Evolutionary conservation across 1,140 invertebrate genomes (phyloP).

Genomic region (Bathynomus jamesi): DNA sequence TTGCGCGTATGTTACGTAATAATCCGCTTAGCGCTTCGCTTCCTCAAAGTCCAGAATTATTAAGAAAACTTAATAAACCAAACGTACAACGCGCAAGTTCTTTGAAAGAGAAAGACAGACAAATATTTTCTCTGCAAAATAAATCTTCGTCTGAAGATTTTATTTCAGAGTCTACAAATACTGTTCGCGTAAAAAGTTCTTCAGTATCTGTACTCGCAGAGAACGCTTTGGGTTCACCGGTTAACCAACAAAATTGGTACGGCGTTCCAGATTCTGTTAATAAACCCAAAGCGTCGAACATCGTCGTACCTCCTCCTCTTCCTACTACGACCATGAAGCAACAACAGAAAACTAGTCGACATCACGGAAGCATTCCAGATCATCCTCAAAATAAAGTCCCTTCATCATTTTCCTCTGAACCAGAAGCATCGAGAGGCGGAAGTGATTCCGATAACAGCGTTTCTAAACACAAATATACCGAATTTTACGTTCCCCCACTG

Average conservation of each 20-base stretch:
- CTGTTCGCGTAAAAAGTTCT: not conserved
- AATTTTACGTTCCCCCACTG: not conserved
- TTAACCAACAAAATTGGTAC: not conserved
- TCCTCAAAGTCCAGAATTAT: not conserved
- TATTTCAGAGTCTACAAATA: not conserved
- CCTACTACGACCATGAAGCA: constrained; percentile 30
- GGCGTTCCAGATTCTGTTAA: no score
- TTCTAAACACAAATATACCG: not conserved
- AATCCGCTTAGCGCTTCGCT: not conserved
- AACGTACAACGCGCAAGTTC: not conserved
- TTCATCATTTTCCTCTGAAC: no score
- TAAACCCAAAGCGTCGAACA: not conserved
- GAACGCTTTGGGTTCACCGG: not conserved
- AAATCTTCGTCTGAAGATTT: not conserved
- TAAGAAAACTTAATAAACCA: not conserved
- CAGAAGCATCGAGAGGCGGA: no score
- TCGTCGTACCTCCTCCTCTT: constrained; percentile 28
- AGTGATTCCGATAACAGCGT: not conserved
- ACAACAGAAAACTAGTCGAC: no score
- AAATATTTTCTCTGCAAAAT: not conserved
- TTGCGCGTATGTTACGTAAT: not conserved
- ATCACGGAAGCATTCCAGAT: no score
- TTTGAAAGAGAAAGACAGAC: not conserved
- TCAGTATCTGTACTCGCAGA: not conserved
- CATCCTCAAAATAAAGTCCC: no score